Base-by-base conservation (phyloP, 2,113 vertebrate species). In the Hippocampus mohnikei region DNA sequence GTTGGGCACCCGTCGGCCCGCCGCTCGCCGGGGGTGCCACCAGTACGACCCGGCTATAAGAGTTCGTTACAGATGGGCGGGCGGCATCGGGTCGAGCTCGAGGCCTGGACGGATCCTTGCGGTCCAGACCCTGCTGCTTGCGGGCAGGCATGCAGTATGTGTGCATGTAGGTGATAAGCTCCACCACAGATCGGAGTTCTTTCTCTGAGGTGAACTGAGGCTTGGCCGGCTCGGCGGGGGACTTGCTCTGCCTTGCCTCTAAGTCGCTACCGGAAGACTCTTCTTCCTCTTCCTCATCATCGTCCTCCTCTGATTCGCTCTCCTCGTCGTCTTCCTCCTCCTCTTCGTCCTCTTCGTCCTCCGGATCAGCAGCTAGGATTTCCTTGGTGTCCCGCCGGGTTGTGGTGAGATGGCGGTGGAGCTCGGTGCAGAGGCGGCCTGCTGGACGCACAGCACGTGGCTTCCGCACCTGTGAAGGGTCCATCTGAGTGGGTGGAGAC, bases 131-230 rank as follows among this genome's bases (percentile, higher is more conserved):
- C 5, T 94, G 92, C 84, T 95, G 91, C 87, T 98, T 98, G 70
- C 94, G 92, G 0, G 85, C 85, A 1, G 97, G 97, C 87, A 98
- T 93, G 83, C 96, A 99, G 91, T 98, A 99, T 46, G 96, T 96
- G 88, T 98, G 97, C 96, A 99, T 99, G 93, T 99, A 99, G 9
- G 90, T 95, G 84, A 99, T 98, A 68, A 99, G 95, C 85, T 96
- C 94, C 84, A 98, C 93, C 78, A 98, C 87, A 0, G 95, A 95
- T 66, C 74, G 91, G 77, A 94, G 89, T 83, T 98, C 95, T 12
- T 93, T 92, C 78, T 93, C 91, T 0, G 93, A 94, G 74, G 92
- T 76, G 78, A 92, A 92, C 75, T 90, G 94, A 50, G 89, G 55
- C 8, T 88, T 33, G 0, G 85, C 8, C 1, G 75, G 88, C 0